Conservation (phyloP, 2,113 vertebrate species). For the Nothocercus nigrocapillus region DNA sequence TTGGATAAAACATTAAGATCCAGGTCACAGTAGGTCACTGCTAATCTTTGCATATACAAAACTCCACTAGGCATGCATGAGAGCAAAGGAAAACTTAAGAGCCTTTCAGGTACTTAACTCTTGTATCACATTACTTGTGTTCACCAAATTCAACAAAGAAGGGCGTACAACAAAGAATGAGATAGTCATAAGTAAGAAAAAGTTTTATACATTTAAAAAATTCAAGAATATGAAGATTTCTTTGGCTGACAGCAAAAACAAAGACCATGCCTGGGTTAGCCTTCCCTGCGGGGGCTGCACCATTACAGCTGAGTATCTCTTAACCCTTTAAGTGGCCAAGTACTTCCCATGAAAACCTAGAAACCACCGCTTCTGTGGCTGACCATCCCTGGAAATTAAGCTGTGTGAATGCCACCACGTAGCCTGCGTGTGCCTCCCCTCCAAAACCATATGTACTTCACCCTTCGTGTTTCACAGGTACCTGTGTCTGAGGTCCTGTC, state of each 20-base stretch:
- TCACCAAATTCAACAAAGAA: neutral
- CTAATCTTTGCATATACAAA: neutral
- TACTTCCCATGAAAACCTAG: neutral
- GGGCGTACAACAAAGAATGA: neutral
- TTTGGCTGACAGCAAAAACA: neutral
- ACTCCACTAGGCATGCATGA: neutral
- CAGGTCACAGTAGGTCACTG: neutral
- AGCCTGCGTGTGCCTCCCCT: neutral
- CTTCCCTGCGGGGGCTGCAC: neutral
- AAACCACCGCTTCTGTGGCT: neutral
- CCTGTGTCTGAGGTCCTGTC: neutral
- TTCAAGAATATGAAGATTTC: neutral
- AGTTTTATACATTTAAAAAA: neutral
- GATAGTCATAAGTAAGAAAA: neutral
- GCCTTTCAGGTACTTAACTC: neutral
- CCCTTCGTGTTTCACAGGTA: neutral
- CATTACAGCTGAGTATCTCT: neutral
- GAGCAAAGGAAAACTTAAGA: neutral
- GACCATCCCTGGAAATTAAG: neutral
- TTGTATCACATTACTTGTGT: neutral
- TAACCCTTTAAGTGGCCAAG: neutral
- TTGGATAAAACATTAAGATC: neutral
- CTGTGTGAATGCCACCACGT: neutral
- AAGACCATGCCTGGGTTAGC: neutral
- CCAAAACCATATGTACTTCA: neutral